These are phyloP conservation scores for Eumacrocentrus americanus DNA, from an alignment of 2,888 invertebrate genomes.

Conservation along the genomic window DNA sequence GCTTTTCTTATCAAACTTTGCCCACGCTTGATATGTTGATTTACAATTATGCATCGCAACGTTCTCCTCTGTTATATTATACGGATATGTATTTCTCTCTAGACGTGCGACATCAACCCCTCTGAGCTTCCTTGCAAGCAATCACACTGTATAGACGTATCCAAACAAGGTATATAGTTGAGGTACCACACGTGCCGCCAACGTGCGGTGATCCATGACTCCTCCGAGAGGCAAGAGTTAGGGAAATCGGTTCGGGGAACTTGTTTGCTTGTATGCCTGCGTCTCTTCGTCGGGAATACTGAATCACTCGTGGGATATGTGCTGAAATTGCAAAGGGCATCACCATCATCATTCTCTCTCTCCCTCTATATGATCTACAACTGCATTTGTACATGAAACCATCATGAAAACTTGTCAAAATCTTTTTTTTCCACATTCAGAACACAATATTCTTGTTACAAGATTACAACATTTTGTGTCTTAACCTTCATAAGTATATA, in stretches of 20 bases:
- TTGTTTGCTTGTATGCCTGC: constrained; percentile 52
- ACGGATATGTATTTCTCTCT: constrained; percentile 12
- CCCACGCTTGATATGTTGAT: constrained; percentile 57
- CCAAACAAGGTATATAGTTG: neutral
- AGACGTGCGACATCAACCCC: constrained; percentile 9
- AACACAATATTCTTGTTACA: too few relatives aligned
- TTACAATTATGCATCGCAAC: constrained; percentile 60
- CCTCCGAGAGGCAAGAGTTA: constrained; percentile 58
- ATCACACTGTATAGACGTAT: constrained; percentile 7
- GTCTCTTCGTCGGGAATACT: constrained; percentile 51
- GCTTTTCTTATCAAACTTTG: constrained; percentile 53
- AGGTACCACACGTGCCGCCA: constrained; percentile 40
- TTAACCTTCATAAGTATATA: too few relatives aligned
- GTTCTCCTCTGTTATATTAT: constrained; percentile 39
- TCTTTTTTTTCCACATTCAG: neutral
- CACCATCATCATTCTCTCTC: neutral
- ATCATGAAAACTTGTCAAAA: too few relatives aligned
- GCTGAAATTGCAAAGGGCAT: constrained; percentile 50
- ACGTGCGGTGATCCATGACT: constrained; percentile 59
- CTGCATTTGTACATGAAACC: too few relatives aligned
- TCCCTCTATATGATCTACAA: constrained; percentile 1
- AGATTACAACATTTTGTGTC: too few relatives aligned
- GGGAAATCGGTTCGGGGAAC: constrained; percentile 61
- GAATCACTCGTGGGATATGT: constrained; percentile 46
- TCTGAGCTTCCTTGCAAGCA: neutral